Evolutionary conservation across 2,797 vertebrate species (phyloP).

Genomic region (Spinus pinus): DNA sequence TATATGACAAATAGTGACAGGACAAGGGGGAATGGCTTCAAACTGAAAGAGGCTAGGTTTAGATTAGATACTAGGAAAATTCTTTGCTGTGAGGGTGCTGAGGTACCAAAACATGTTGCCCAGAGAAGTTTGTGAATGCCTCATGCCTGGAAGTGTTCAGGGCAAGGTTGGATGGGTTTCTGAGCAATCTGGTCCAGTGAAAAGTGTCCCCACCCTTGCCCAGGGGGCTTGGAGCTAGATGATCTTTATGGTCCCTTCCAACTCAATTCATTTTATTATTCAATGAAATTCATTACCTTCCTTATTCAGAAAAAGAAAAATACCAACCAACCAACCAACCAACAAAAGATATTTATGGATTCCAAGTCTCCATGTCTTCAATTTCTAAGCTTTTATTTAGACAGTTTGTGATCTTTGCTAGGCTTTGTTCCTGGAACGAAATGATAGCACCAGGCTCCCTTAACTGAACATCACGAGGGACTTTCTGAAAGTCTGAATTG

Average conservation of each 20-base stretch:
- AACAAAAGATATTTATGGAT: background rate
- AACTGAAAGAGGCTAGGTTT: background rate
- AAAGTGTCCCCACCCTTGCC: background rate
- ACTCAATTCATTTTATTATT: background rate
- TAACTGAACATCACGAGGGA: constrained; percentile 9
- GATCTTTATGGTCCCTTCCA: background rate
- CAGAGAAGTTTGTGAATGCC: background rate
- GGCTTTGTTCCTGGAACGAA: background rate
- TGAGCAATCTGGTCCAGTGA: background rate
- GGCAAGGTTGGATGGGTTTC: background rate
- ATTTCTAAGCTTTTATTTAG: background rate
- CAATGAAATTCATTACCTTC: background rate
- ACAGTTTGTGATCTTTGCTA: background rate
- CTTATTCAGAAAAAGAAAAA: background rate
- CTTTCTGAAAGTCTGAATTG: constrained; percentile 2
- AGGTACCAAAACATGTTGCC: background rate
- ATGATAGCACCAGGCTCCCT: background rate
- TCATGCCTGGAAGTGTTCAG: background rate
- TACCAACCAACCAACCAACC: accelerated
- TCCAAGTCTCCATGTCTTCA: background rate
- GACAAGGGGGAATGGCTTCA: background rate
- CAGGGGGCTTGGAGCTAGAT: background rate
- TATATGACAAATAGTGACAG: background rate
- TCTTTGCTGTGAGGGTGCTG: background rate
- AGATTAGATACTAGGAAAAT: background rate